phyloP scores from a whole-genome alignment of 2,113 vertebrate genomes.

The Suncus etruscus region DNA sequence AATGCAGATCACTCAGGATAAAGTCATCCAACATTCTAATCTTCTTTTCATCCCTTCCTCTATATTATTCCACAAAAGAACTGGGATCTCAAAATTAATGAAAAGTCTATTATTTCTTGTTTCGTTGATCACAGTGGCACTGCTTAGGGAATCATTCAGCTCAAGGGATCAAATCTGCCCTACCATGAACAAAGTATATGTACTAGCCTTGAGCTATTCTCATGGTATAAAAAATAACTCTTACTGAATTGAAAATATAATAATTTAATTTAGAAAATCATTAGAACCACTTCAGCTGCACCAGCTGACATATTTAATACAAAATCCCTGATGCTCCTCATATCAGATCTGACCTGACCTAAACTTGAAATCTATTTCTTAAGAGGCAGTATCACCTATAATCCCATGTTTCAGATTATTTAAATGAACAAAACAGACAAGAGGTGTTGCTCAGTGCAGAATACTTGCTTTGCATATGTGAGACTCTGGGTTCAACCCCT shows the following conservation, averaged over 20 bases:
- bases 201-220: too few species aligned
- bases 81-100: background rate
- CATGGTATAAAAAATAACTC: background rate
- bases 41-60: background rate
- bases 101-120: too few species aligned
- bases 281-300: background rate
- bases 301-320: background rate
- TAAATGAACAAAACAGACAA: background rate
- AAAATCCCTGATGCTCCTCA: background rate
- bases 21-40: background rate
- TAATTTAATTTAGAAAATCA: background rate
- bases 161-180: too few species aligned
- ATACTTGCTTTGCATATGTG: too few species aligned
- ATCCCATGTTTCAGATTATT: background rate
- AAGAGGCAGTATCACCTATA: background rate
- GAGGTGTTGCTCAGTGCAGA: too few species aligned
- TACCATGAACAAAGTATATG: too few species aligned
- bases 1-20: background rate
- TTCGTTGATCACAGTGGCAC: too few species aligned
- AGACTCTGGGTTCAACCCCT: too few species aligned
- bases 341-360: background rate
- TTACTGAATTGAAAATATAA: background rate
- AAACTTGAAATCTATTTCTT: background rate
- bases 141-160: too few species aligned
- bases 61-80: background rate